Evolutionary conservation across 2,888 invertebrate genomes (phyloP), one percentile per base, ranked within the genome.

Genomic region (Chaitophorus viminalis): DNA sequence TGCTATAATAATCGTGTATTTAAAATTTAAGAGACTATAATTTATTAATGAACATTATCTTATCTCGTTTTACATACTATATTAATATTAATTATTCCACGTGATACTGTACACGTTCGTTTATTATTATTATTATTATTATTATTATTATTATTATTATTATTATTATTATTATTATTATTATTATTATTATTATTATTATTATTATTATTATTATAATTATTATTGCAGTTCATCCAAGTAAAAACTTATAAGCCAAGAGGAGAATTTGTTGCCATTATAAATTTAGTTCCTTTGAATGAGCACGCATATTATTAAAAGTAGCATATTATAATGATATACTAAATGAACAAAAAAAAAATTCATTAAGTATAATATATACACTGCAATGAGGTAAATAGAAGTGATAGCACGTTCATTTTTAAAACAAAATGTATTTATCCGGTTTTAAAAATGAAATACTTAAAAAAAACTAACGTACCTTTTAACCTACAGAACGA

Each of bases 51-150:
- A 11, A 46, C n/a, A 65, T n/a, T 29, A 52, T 31, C 52, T 46
- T 39, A 77, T 77, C 21, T 25, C 25, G 52, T 6, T 21, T 52
- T 29, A 31, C 5, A 39, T 54, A 31, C 31, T 77, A 54, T 46
- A 77, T 77, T 77, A 77, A 54, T 52, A 54, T 77, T 14, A 33
- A 77, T 77, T 31, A 77, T 77, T 52, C 31, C 31, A n/a, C 31
- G 11, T 8, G 21, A 54, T 31, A 3, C 21, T n/a, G n/a, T 21
- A 11, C 0, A 1, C 21, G 18, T 31, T 25, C 2, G 6, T 46
- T 17, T 17, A n/a, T n/a, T 11, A 46, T 46, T 46, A 46, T 46
- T 46, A 46, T 46, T 46, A 46, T 46, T 46, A 46, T 46, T 46
- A 46, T 46, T 46, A 46, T 46, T 46, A 46, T 46, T 8, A 11